Base-by-base conservation (phyloP, 2,888 invertebrate species). In the Bellardia bayeri region DNA sequence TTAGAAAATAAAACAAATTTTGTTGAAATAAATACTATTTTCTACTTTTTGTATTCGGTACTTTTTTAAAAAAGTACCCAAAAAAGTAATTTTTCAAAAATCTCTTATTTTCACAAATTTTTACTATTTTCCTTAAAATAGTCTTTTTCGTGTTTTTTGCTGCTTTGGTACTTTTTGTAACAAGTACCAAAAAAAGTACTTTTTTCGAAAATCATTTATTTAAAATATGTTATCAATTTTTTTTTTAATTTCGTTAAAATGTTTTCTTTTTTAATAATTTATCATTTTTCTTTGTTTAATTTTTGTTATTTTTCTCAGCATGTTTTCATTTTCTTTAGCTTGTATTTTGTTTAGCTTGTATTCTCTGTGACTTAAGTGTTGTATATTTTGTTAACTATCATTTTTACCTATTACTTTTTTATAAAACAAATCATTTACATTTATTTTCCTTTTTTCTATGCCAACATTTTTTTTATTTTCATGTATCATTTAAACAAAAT, bases 401-500 rank as follows among this genome's bases (percentile, higher is more conserved):
- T 1, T 14, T 56, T 69, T 23, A 7, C n/a, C 30, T 61, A n/a
- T n/a, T 63, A 66, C 40, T 45, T 45, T n/a, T 66, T 49, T 56
- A 14, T 42, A 49, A 23, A 56, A 58, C 37, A 45, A 58, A 23
- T 66, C 56, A 81, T 54, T 81, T 56, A 74, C 54, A 37, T 63
- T 58, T 61, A 23, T 45, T 58, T 82, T 71, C 86, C 30, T 78
- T 79, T 66, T 79, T 80, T 80, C 87, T 80, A 80, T 82, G 81
- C 86, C 71, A 33, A 71, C 16, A 11, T 16, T 13, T 71, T 51
- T 81, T 81, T 71, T 83, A 78, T 40, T 83, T 83, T 78, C 83
- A 83, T 83, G 83, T 83, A 30, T 83, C 83, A 78, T 72, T 83
- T 63, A 75, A 58, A 68, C 58, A 82, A 74, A 82, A 81, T 81